Evolutionary conservation across 2,888 invertebrate genomes (phyloP), one percentile per base, ranked within the genome.

Genomic region (Craniophora ligustri): DNA sequence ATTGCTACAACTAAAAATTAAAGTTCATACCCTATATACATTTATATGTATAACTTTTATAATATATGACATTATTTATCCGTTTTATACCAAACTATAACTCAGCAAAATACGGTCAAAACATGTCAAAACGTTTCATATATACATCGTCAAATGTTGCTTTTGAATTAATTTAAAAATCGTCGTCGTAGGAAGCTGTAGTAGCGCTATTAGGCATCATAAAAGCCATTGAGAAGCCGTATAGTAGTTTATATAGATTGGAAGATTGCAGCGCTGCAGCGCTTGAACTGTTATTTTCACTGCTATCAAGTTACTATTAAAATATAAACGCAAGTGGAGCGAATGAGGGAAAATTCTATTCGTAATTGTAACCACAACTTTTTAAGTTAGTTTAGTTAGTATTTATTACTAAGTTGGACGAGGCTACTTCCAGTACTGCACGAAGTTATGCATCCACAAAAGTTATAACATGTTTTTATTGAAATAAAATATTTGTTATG

Each of bases 111-210:
- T 26, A 26, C 26, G 26, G 26, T n/a, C 3, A 38, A 36, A 55
- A 30, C 11, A 56, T 30, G 8, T n/a, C 21, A 28, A 40, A 38
- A 21, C 53, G 31, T 58, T 57, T 48, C 23, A 64, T 45, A 23
- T 13, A 11, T 26, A 39, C 23, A 10, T 14, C 15, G 18, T 19
- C 26, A 44, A 28, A 31, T 10, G 31, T 42, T 51, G 28, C 44
- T 51, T 23, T 32, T 31, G 49, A 58, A 63, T 63, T 63, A 56
- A 63, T 72, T 61, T 53, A 62, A 53, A 67, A 50, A n/a, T 34
- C 16, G 36, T 48, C 23, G 7, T 18, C 41, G 39, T 21, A 16
- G 32, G 34, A 72, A 28, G 45, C 41, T 40, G 28, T 10, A 30
- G n/a, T 60, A 58, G 61, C 44, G 16, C 45, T 46, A 48, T 36